Evolutionary conservation across 2,888 invertebrate genomes (phyloP), one percentile per base, ranked within the genome.

Genomic region (Toxonevra muliebris): DNA sequence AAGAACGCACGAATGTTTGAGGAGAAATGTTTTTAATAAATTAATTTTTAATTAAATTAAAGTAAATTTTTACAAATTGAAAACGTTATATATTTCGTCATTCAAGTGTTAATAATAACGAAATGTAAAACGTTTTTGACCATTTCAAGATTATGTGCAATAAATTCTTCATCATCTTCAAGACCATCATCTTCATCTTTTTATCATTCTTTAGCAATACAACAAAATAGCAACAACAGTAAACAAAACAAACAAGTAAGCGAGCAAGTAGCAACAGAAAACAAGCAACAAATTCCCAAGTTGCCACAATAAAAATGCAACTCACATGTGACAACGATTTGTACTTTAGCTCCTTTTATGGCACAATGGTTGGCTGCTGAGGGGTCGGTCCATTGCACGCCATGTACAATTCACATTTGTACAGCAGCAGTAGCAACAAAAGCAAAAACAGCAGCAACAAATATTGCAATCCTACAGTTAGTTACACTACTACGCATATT

Each of bases 241-340:
- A 58, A 59, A 45, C 43, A 64, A 58, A 59, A 45, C 43, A 64
- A 55, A 62, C 15, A 63, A 12, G 11, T 50, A 66, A 50, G 45
- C 30, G 40, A 8, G 65, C 53, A 52, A 54, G 54, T 17, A 58
- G 20, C 55, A 57, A 61, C 7, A 7, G 50, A 45, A 61, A 30
- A 59, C 48, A n/a, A 50, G 58, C 66, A 69, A 72, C 71, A 79
- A 79, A 80, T 81, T 80, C 81, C 80, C 80, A 80, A 79, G 79
- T 77, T 76, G 76, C 73, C 74, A 79, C 78, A 80, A 83, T 83
- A 83, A 83, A 83, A 83, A 83, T 82, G 82, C 83, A 79, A 76
- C 83, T 81, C 83, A 81, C 83, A 83, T 83, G 83, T 83, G 82
- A 83, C 83, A 83, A 83, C 82, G 82, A 83, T 83, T 83, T 83